A percentile compares a stretch with the other conserved stretches of the same genome.
These are phyloP conservation scores for Drosophila aldrichi DNA, from an alignment of 2,888 invertebrate species.

Conservation along the genomic window DNA sequence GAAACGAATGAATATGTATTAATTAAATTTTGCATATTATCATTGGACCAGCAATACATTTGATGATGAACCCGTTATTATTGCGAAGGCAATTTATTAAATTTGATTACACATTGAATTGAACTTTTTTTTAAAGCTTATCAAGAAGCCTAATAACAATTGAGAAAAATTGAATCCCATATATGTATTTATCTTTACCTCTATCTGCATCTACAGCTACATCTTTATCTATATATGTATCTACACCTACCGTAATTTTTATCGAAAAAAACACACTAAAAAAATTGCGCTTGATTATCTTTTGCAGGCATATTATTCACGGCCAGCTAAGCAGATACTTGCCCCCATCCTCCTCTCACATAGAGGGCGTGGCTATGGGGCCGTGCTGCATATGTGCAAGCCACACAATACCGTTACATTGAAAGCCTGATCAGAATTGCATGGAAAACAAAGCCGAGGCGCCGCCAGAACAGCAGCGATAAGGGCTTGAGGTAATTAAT, in stretches of 20 bases:
- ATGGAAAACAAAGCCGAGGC: conserved; percentile 4
- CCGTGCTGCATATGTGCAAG: conserved; percentile 32
- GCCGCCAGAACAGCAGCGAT: conserved; percentile 1
- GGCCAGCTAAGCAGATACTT: not conserved
- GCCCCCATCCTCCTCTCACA: not conserved
- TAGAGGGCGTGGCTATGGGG: conserved; percentile 22
- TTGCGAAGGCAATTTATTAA: conserved; percentile 1
- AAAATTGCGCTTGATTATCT: conserved; percentile 16
- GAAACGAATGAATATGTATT: conserved; percentile 17
- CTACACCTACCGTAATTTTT: not conserved
- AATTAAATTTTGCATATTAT: conserved; percentile 39
- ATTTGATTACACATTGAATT: not conserved
- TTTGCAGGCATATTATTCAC: conserved; percentile 30
- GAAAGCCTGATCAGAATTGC: conserved; percentile 19
- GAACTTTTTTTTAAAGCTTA: not conserved
- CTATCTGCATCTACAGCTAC: not conserved
- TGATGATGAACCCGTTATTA: not conserved
- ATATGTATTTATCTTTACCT: not conserved
- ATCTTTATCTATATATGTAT: not conserved
- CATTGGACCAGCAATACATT: conserved; percentile 7
- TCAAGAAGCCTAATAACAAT: not conserved
- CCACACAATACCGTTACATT: conserved; percentile 11
- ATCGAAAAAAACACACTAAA: not conserved
- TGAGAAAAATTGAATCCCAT: not conserved
- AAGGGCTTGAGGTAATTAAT: conserved; percentile 31